Percentiles rank a stretch among this genome's conserved stretches.
Evolutionary conservation across 2,888 invertebrate species (phyloP).

Genomic region (Cheilosia pagana): DNA sequence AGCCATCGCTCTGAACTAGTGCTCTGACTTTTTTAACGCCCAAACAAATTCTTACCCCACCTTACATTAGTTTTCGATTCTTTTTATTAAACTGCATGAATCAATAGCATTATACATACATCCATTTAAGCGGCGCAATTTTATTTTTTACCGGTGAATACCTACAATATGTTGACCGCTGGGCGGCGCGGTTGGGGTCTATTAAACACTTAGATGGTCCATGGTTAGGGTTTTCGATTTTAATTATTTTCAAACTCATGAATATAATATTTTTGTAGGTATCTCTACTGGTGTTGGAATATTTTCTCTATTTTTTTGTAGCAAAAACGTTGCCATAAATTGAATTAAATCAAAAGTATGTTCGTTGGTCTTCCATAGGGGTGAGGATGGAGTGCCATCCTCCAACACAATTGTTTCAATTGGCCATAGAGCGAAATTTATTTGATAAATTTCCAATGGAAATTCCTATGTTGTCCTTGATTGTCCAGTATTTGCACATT

Average conservation of each 20-base stretch:
- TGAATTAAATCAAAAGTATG: constrained; percentile 47
- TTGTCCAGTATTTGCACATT: constrained; percentile 54
- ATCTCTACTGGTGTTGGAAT: neutral
- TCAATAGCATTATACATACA: neutral
- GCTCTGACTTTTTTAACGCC: no score
- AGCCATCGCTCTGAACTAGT: no score
- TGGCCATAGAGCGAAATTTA: neutral
- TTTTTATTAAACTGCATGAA: no score
- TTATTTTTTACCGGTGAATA: constrained; percentile 3
- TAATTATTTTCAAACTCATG: constrained; percentile 46
- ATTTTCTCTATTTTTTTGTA: neutral
- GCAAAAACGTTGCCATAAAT: constrained; percentile 10
- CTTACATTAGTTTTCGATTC: no score
- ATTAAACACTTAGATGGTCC: constrained; percentile 51
- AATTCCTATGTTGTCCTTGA: constrained; percentile 54
- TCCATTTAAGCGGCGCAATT: neutral
- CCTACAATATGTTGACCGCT: constrained; percentile 46
- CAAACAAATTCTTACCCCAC: no score
- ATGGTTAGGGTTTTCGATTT: constrained; percentile 40
- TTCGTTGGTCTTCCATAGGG: neutral
- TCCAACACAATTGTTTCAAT: neutral
- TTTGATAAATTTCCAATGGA: constrained; percentile 43
- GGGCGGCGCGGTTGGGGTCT: constrained; percentile 12
- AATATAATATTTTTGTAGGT: neutral
- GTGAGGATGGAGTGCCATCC: no score